Percentiles rank a stretch among this genome's conserved stretches.
Conservation (phyloP, 2,797 vertebrate species). For the Myotis vivesi region DNA sequence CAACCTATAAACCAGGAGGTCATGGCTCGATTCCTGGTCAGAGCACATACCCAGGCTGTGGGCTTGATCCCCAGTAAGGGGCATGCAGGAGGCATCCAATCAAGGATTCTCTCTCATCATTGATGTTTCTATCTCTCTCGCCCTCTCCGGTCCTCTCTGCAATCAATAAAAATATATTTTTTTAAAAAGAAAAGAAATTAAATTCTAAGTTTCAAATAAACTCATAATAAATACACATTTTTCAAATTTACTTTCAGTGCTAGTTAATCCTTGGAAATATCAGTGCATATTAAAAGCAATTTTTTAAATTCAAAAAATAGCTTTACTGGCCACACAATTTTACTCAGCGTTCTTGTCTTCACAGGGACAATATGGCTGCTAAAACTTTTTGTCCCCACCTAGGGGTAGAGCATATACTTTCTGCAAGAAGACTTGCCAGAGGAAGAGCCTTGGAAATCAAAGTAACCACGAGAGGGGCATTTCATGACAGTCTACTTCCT, state of each 20-base stretch:
- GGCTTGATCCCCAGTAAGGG: too few relatives aligned
- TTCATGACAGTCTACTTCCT: neutral
- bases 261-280: neutral
- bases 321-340: neutral
- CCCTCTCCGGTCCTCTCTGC: too few relatives aligned
- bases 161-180: too few relatives aligned
- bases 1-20: too few relatives aligned
- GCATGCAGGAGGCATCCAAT: too few relatives aligned
- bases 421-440: neutral
- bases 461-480: neutral
- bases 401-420: conserved; percentile 57
- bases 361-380: neutral
- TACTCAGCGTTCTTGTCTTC: neutral
- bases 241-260: neutral
- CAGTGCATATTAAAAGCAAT: neutral
- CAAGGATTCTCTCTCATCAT: too few relatives aligned
- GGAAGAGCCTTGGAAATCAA: neutral
- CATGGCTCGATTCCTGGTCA: too few relatives aligned
- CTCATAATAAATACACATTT: neutral
- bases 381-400: conserved; percentile 62
- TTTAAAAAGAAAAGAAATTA: neutral
- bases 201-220: neutral
- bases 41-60: too few relatives aligned
- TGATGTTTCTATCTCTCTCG: too few relatives aligned
- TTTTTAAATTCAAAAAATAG: neutral